Base-by-base conservation (phyloP, 2,888 invertebrate species). In the Sminthurinus aureus region DNA sequence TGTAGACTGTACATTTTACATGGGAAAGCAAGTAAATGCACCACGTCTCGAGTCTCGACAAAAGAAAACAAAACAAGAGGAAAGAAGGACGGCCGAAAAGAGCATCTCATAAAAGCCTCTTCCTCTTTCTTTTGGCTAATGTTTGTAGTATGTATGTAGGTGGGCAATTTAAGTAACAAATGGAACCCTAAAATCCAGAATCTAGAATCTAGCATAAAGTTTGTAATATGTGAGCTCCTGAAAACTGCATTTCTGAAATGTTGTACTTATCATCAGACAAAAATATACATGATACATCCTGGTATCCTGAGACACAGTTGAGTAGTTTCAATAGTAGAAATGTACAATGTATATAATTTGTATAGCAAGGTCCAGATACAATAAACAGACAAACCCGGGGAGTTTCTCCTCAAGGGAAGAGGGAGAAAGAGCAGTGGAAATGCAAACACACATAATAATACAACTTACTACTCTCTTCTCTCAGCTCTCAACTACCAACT, bases 111-210 rank as follows among this genome's bases (percentile, higher is more conserved):
- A 66, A 79, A 79, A 79, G 67, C 79, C 38, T 79, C 50, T 26
- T 15, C 24, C 38, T 67, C 38, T 67, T 18, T 74, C 38, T 66
- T n/a, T 18, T 74, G 81, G 81, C 75, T 81, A 81, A 81, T 81
- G n/a, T n/a, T n/a, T n/a, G n/a, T n/a, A n/a, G n/a, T n/a, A n/a
- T n/a, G n/a, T n/a, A n/a, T n/a, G 81, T 74, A 75, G 81, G 81
- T 81, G 75, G 58, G 81, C 75, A 81, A 81, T 81, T 81, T 81
- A 75, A 74, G 75, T 75, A 81, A 81, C 81, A 81, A 81, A 81
- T 81, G 81, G 64, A 71, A 18, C 81, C 26, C 12, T 58, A 38
- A 75, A 64, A 38, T 38, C 38, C 50, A 64, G 64, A 75, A 81
- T 79, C 38, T 38, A 6, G 38, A 38, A 38, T 38, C 38, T 38